A percentile compares a stretch with the other conserved stretches of the same genome.
Evolutionary conservation across 2,113 vertebrate species (phyloP).

Genomic region (Ophthalmolycus amberensis): DNA sequence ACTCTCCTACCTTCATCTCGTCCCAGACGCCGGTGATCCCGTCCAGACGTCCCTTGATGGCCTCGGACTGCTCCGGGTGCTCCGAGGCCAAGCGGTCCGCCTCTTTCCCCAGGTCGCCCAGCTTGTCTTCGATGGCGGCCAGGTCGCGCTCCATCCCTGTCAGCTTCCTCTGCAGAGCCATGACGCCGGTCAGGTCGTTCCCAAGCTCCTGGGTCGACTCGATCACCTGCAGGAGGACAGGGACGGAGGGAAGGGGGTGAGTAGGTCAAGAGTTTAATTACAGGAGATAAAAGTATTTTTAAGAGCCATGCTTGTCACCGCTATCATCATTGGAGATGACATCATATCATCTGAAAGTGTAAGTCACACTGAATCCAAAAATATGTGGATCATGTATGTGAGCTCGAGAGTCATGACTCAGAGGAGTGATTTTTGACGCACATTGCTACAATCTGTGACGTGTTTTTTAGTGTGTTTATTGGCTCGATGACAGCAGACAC

Average conservation of each 20-base stretch:
- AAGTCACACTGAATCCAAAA: too few relatives aligned
- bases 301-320: neutral
- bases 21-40: conserved; percentile 95
- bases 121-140: conserved; percentile 95
- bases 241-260: accelerated
- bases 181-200: conserved; percentile 96
- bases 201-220: conserved; percentile 98
- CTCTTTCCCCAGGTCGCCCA: conserved; percentile 94
- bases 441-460: too few relatives aligned
- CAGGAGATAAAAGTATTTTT: neutral
- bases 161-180: conserved; percentile 98
- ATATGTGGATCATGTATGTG: too few relatives aligned
- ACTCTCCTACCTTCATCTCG: conserved; percentile 89
- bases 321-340: too few relatives aligned
- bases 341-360: too few relatives aligned
- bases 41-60: conserved; percentile 91
- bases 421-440: too few relatives aligned
- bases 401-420: too few relatives aligned
- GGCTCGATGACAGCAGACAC: too few relatives aligned
- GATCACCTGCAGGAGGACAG: conserved; percentile 83
- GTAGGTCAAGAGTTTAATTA: neutral
- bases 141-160: conserved; percentile 98
- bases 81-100: conserved; percentile 91
- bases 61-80: conserved; percentile 95
- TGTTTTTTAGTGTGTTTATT: too few relatives aligned